These are phyloP conservation scores for Lithophane ornitopus DNA, from an alignment of 2,888 invertebrate species.

Conservation along the genomic window DNA sequence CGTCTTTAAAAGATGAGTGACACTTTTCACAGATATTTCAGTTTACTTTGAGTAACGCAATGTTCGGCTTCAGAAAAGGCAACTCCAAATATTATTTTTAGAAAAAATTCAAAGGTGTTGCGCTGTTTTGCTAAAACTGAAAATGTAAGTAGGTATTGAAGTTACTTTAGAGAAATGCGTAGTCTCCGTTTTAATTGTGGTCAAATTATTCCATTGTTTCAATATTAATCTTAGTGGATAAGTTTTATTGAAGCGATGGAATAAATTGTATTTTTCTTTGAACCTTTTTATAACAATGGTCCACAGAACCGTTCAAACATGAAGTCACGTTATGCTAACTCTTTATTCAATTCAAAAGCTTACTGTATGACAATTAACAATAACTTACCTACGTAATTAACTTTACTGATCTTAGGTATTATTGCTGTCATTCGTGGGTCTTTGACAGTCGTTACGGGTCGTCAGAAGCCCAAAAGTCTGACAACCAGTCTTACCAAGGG, in stretches of 20 bases:
- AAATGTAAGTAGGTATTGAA: not conserved
- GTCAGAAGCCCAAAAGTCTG: no score
- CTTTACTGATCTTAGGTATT: not conserved
- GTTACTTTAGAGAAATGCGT: not conserved
- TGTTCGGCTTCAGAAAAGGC: not conserved
- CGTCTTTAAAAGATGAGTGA: constrained; percentile 36
- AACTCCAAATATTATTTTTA: no score
- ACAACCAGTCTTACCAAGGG: no score
- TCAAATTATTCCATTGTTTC: no score
- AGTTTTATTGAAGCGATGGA: no score
- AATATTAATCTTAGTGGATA: no score
- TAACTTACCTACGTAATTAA: not conserved
- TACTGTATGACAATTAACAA: not conserved
- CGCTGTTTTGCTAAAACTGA: not conserved
- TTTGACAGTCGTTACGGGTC: no score
- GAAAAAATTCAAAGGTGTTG: not conserved
- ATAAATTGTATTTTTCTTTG: not conserved
- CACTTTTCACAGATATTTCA: constrained; percentile 31
- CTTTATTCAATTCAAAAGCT: not conserved
- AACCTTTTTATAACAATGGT: no score
- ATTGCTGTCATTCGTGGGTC: no score
- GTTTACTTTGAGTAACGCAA: not conserved
- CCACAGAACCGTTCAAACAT: not conserved
- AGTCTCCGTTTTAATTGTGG: not conserved
- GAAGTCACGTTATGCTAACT: not conserved